Evolutionary conservation across 2,113 vertebrate species (phyloP), one percentile per base, ranked within the genome.

Genomic region (Gymnocephalus cernua): DNA sequence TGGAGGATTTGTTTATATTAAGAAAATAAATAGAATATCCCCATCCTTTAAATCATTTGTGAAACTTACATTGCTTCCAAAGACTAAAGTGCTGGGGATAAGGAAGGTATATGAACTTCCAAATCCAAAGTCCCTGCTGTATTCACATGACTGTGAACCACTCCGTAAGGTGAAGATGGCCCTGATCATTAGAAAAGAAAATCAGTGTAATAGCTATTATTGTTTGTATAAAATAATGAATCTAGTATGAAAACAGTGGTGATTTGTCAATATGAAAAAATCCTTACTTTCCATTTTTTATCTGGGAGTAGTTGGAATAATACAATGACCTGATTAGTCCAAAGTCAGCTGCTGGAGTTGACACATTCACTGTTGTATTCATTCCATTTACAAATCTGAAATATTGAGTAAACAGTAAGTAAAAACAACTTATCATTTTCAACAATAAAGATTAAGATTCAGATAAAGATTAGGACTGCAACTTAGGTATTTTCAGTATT

Each of bases 331-430:
- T 0, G 74, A 96, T 9, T 0, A 0, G 0, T 77, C 38, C 91
- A 79, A 94, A 82, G 1, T 48, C 0, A 2, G 0, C 61, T 1
- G 1, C 25, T 27, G 7, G 44, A 77, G 93, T 56, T 1, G 89
- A 92, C 76, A 98, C 0, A 0, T 90, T 95, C 48, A 96, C 2
- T 7, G 0, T 0, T 58, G 0, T 3, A 85, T 51, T 77, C 90
- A 95, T 79, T 67, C 93, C 93, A 82, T 96, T 99, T 68, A 98
- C 72, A 92, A 99, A 97, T 89, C 98, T 99, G 94, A 86, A 93
- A 82, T 1, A 68, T 38, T 38, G 13, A 59, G 32, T 32, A 32
- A 32, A 32, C 21, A 54, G 54, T 23, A 14, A 51, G 13, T 51
- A 32, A 74, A 50, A 56, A 3, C 2, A 64, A 66, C 1, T 2